Evolutionary conservation across 1,140 invertebrate genomes (phyloP).

Genomic region (Reticulitermes speratus): DNA sequence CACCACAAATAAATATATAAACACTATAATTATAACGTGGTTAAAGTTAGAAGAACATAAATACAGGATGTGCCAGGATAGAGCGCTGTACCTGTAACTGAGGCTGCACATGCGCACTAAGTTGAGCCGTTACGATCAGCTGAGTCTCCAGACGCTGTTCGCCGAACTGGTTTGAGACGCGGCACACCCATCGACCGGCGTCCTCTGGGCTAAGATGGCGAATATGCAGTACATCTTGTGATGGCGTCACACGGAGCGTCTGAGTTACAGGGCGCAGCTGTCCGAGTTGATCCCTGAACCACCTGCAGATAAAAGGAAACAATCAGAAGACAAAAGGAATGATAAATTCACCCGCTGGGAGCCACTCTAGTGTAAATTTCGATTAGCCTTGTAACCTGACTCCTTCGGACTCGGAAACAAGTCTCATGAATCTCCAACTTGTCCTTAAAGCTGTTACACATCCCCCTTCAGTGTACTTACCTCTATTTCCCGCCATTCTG

Average conservation of each 20-base stretch:
- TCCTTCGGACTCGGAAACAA: too few relatives aligned
- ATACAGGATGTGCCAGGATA: too few relatives aligned
- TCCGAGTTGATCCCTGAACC: conserved; percentile 16
- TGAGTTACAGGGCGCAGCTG: conserved; percentile 10
- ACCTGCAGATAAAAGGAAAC: conserved; percentile 27
- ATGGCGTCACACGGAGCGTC: not conserved
- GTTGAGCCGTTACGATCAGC: conserved; percentile 53
- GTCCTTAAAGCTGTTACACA: too few relatives aligned
- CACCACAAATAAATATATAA: too few relatives aligned
- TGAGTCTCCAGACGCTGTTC: conserved; percentile 57
- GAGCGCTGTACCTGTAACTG: conserved; percentile 59
- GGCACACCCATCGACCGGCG: conserved; percentile 55
- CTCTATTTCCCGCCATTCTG: too few relatives aligned
- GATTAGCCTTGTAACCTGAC: too few relatives aligned
- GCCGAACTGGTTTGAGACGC: conserved; percentile 59
- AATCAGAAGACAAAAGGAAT: not conserved
- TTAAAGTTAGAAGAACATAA: too few relatives aligned
- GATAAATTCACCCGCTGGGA: too few relatives aligned
- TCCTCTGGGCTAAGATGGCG: conserved; percentile 48
- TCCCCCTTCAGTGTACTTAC: too few relatives aligned
- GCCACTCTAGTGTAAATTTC: too few relatives aligned
- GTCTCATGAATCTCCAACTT: too few relatives aligned
- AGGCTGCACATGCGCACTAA: conserved; percentile 59
- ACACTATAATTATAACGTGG: too few relatives aligned
- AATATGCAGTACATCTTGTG: conserved; percentile 28